Percentiles rank a stretch among this genome's conserved stretches.
Evolutionary conservation across 2,888 invertebrate species (phyloP).

Genomic region (Drosophila quasianomalipes): DNA sequence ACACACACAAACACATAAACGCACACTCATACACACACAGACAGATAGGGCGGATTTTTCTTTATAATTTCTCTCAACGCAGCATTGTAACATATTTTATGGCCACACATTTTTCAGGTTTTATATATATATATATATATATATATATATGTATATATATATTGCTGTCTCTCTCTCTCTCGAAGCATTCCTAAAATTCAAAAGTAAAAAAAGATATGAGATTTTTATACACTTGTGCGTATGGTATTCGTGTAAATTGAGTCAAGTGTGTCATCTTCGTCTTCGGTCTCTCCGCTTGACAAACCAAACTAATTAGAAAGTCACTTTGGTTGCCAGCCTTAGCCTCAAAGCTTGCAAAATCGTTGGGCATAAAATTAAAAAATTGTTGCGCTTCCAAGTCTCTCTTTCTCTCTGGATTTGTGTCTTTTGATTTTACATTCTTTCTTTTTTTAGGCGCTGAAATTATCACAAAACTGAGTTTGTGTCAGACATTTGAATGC

Average conservation of each 20-base stretch:
- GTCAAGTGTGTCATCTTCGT: conserved; percentile 70
- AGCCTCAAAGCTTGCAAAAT: conserved; percentile 43
- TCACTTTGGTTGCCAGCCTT: conserved; percentile 66
- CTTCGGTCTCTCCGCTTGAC: conserved; percentile 56
- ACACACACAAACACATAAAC: conserved; percentile 22
- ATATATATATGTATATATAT: conserved; percentile 47
- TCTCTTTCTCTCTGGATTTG: background rate
- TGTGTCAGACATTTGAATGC: conserved; percentile 23
- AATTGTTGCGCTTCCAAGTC: conserved; percentile 54
- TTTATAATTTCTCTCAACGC: conserved; percentile 75
- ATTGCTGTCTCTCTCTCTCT: conserved; percentile 2
- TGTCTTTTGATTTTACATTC: conserved; percentile 31
- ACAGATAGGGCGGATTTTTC: conserved; percentile 43
- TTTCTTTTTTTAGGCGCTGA: conserved; percentile 8
- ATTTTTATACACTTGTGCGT: conserved; percentile 55
- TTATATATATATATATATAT: conserved; percentile 54
- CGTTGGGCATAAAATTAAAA: conserved; percentile 77
- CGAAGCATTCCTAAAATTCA: conserved; percentile 72
- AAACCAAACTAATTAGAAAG: conserved; percentile 80
- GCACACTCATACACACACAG: conserved; percentile 13
- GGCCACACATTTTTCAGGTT: conserved; percentile 67
- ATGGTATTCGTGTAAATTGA: conserved; percentile 63
- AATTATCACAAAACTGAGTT: conserved; percentile 1
- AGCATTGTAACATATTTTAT: conserved; percentile 80
- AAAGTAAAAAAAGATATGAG: conserved; percentile 73